Percentiles rank a stretch among this genome's conserved stretches.
These are phyloP conservation scores for Erythrocercus mccallii DNA, from an alignment of 2,113 vertebrate species.

Conservation along the genomic window DNA sequence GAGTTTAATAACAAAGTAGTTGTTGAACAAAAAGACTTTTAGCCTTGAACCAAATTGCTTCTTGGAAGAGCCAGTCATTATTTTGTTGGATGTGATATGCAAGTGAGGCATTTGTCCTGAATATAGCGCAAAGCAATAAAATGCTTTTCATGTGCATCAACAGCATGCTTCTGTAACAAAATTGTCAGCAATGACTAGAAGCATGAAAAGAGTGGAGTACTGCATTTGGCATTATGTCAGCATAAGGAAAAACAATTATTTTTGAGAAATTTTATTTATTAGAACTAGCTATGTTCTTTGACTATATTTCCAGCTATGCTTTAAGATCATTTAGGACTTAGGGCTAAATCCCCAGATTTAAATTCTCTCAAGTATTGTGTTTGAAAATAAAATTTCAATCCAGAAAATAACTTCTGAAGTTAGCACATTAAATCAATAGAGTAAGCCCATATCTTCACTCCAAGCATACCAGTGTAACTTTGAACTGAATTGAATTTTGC, in stretches of 20 bases:
- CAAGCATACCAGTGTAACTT: background rate
- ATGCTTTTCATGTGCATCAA: background rate
- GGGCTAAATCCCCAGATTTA: background rate
- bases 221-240: background rate
- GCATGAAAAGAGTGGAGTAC: background rate
- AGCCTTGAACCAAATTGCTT: background rate
- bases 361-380: background rate
- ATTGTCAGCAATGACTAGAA: background rate
- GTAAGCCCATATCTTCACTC: background rate
- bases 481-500: background rate
- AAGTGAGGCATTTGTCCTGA: background rate
- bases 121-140: background rate
- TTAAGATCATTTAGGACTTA: background rate
- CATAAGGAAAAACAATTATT: background rate
- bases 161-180: background rate
- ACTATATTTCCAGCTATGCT: background rate
- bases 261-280: background rate
- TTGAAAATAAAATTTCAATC: background rate
- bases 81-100: background rate
- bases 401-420: background rate
- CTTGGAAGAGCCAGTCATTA: background rate
- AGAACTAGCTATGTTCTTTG: background rate
- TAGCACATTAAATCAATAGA: background rate
- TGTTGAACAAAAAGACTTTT: background rate
- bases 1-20: background rate